These are phyloP conservation scores for Pemphredon lugubris DNA, from an alignment of 2,888 invertebrate genomes.

Conservation along the genomic window DNA sequence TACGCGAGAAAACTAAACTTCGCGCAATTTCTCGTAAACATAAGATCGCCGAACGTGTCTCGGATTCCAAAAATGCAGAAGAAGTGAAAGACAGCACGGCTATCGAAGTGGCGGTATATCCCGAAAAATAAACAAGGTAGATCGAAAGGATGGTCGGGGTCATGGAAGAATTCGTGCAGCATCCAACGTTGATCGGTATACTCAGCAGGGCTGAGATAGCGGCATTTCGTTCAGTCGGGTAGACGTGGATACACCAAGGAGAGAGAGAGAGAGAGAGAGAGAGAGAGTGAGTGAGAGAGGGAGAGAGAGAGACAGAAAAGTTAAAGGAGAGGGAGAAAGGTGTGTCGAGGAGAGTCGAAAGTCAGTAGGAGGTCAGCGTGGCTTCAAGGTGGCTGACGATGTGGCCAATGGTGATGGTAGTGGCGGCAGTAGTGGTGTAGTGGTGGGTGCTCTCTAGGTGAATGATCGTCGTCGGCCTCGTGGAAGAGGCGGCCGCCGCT, in stretches of 20 bases:
- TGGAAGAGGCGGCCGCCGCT: slow-evolving; percentile 66
- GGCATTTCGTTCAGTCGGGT: slow-evolving; percentile 57
- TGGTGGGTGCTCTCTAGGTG: slow-evolving; percentile 66
- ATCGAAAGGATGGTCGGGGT: slow-evolving; percentile 23
- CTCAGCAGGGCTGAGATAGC: slow-evolving; percentile 23
- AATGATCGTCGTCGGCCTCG: slow-evolving; percentile 67
- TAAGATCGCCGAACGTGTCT: not conserved
- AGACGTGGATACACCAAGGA: slow-evolving; percentile 28
- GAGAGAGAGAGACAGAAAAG: slow-evolving; percentile 25
- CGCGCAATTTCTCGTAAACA: slow-evolving; percentile 13
- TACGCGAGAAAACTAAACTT: slow-evolving; percentile 3
- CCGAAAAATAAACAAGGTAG: not conserved
- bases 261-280: slow-evolving; percentile 9
- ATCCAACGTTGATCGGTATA: slow-evolving; percentile 39
- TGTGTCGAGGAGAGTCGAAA: slow-evolving; percentile 60
- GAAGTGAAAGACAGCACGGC: not conserved
- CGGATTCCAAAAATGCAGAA: not conserved
- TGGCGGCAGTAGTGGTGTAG: slow-evolving; percentile 62
- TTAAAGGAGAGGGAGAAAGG: slow-evolving; percentile 41
- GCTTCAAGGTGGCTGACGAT: slow-evolving; percentile 63
- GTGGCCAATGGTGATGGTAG: slow-evolving; percentile 57
- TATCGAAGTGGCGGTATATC: not conserved
- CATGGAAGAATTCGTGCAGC: slow-evolving; percentile 51
- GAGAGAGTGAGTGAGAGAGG: slow-evolving; percentile 33
- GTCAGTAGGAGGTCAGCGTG: slow-evolving; percentile 67